Base-by-base conservation (phyloP, 2,888 invertebrate species). In the Lasioglossum pauxillum region DNA sequence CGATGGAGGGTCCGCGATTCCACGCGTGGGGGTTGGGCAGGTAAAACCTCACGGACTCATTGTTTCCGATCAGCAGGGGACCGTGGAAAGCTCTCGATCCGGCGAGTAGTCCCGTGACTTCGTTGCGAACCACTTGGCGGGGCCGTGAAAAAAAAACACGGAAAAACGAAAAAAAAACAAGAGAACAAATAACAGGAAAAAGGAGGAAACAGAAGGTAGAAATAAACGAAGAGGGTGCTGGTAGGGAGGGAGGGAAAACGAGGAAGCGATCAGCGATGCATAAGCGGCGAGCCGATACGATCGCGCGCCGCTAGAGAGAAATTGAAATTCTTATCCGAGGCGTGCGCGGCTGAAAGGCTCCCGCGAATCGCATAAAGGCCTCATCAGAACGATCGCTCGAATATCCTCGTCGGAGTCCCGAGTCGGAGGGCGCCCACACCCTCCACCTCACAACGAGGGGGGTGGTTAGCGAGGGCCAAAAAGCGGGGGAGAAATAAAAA, bases 271-370 rank as follows among this genome's bases (percentile, higher is more conserved):
- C 81, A 87, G 76, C 87, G 88, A 82, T 87, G 87, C 87, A 87
- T 87, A 87, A 87, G 84, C 84, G 88, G 81, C 88, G 74, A 64
- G 88, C 80, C 87, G 88, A 87, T 87, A 87, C 87, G 84, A 87
- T 87, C 81, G 88, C 72, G 77, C 83, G 73, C 78, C 73, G 80
- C 76, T 64, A 80, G 75, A 80, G 79, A 91, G 90, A 90, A 92
- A 92, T 91, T 89, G 91, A 92, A 91, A 90, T 90, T 91, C 92
- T 91, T 91, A 91, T 91, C 92, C 91, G 78, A 85, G 85, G 83
- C 84, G 88, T 90, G 85, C 83, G 88, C 81, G 89, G 90, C 88
- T 91, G 89, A 90, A 91, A 91, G 88, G 84, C 88, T 78, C 85
- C 81, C 85, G 87, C 87, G 87, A 87, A 89, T 88, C 86, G 89